Evolutionary conservation across 2,113 vertebrate species (phyloP), one percentile per base, ranked within the genome.

Genomic region (Proterorhinus semilunaris): DNA sequence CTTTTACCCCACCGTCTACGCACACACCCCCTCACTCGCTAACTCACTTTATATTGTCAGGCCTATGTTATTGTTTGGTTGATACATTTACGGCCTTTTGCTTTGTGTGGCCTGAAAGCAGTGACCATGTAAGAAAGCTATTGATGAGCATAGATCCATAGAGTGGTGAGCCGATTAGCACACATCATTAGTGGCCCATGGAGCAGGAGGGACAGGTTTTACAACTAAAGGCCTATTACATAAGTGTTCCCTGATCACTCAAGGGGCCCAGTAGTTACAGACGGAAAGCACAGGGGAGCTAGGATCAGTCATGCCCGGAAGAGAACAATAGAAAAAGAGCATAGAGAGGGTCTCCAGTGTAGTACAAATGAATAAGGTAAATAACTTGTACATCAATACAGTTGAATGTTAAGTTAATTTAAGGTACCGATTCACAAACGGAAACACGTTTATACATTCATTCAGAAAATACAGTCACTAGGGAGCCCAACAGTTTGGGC

Each of bases 201-300:
- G 66, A 73, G 69, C 79, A 65, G 53, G 79, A 77, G 64, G 71
- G 76, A 79, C 79, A 75, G 65, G 73, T 72, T 89, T 85, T 81
- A 83, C 80, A 62, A 52, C 74, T 65, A 36, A 47, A 76, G 80
- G 75, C 58, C 42, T 71, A 79, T 91, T 88, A 88, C 69, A 61
- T 82, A 89, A 91, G 76, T 82, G 77, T 89, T 83, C 86, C 76
- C 70, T 71, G 75, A 27, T 77, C 67, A 51, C 50, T 44, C 54
- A 49, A 68, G 68, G 81, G 71, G 72, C 63, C 75, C 68, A 48
- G 36, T 74, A 55, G 81, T 69, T 76, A 64, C 64, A 73, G 74
- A 76, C 52, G 44, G 48, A 68, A 70, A 71, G 59, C 51, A 62
- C n/a, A 68, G 62, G n/a, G 66, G 47, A 69, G 48, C 10, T 61